A percentile compares a stretch with the other conserved stretches of the same genome.
phyloP scores from a whole-genome alignment of 1,140 invertebrate genomes.

The Drosophila nannoptera region DNA sequence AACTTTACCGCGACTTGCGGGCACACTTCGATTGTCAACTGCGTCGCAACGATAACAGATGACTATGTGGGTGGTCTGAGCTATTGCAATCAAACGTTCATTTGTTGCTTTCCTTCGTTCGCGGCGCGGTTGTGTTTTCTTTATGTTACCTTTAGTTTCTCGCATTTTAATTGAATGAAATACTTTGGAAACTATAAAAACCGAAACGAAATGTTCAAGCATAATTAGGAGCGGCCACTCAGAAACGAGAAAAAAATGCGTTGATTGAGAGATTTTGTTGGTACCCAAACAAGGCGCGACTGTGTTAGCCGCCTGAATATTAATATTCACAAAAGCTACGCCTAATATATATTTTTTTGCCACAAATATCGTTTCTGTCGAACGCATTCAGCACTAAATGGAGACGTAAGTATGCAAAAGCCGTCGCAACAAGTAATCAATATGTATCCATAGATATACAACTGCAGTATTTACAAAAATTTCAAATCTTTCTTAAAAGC shows the following conservation, averaged over 20 bases:
- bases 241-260: slow-evolving; percentile 21
- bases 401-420: slow-evolving; percentile 32
- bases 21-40: slow-evolving; percentile 19
- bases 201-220: background rate
- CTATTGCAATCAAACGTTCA: slow-evolving; percentile 37
- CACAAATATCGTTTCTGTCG: slow-evolving; percentile 11
- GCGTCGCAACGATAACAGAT: slow-evolving; percentile 8
- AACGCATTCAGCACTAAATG: slow-evolving; percentile 23
- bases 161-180: slow-evolving; percentile 42
- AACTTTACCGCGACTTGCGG: slow-evolving; percentile 18
- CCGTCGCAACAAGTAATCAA: slow-evolving; percentile 1
- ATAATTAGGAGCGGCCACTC: background rate
- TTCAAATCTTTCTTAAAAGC: slow-evolving; percentile 17
- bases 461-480: background rate
- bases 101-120: slow-evolving; percentile 36
- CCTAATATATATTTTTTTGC: slow-evolving; percentile 28
- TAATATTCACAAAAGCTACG: slow-evolving; percentile 48
- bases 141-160: slow-evolving; percentile 36
- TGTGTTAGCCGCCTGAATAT: slow-evolving; percentile 12
- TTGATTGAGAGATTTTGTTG: slow-evolving; percentile 23
- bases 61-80: slow-evolving; percentile 41
- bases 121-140: slow-evolving; percentile 38
- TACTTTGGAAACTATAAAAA: background rate
- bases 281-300: slow-evolving; percentile 29
- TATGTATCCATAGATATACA: slow-evolving; percentile 2